Evolutionary conservation across 2,113 vertebrate genomes (phyloP).

Genomic region (Scatophagus argus): DNA sequence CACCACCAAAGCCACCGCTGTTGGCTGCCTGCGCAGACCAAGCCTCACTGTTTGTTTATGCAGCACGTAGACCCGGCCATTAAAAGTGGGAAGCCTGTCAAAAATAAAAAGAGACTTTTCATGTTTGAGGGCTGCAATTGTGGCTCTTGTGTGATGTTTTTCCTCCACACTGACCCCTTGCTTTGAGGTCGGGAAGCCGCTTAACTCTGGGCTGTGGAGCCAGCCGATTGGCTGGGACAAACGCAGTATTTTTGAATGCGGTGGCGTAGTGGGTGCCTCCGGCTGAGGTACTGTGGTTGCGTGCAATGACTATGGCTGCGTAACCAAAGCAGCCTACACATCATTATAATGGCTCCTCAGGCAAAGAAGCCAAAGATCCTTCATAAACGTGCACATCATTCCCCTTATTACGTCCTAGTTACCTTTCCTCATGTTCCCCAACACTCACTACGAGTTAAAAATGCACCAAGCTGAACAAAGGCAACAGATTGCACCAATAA

Average conservation of each 20-base stretch:
- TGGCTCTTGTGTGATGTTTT: conserved; percentile 86
- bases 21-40: conserved; percentile 73
- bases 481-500: background rate
- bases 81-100: conserved; percentile 83
- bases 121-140: conserved; percentile 86
- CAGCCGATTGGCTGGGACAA: conserved; percentile 62
- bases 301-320: conserved; percentile 68
- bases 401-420: conserved; percentile 59
- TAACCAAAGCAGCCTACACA: conserved; percentile 67
- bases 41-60: conserved; percentile 83
- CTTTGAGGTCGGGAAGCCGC: conserved; percentile 77
- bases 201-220: conserved; percentile 77
- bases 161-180: conserved; percentile 80
- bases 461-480: conserved; percentile 55
- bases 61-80: conserved; percentile 77
- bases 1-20: conserved; percentile 80
- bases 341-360: conserved; percentile 79
- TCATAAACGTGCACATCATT: conserved; percentile 68
- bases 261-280: conserved; percentile 68
- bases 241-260: conserved; percentile 73
- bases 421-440: conserved; percentile 57
- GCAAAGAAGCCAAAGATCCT: conserved; percentile 68
- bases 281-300: conserved; percentile 70
- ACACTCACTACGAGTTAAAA: conserved; percentile 46
- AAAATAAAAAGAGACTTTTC: conserved; percentile 86